Base-by-base conservation (phyloP, 1,140 invertebrate species). In the Drosophila gunungcola region DNA sequence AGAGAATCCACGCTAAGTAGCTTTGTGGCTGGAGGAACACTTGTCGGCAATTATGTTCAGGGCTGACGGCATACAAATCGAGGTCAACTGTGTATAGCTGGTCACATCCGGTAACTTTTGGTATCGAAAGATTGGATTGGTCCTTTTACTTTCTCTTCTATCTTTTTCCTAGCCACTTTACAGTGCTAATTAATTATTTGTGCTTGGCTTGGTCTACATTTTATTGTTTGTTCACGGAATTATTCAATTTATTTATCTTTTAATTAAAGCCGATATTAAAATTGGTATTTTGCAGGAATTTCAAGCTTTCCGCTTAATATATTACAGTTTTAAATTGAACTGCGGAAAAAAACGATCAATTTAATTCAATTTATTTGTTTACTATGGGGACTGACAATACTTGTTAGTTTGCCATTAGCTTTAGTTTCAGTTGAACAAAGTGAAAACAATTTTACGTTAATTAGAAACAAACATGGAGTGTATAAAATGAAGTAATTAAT, bases 1-100 rank as follows among this genome's bases (percentile, higher is more conserved):
- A 27, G 16, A 53, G 54, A 78, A 78, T 46, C 34, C 78, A 43
- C 78, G 53, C 48, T 78, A 81, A 78, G 61, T 48, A 53, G 45
- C 58, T 76, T 82, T 65, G 56, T 45, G 53, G 49, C 36, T 43
- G 41, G 36, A 42, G 41, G 46, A 69, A 72, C 61, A 55, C 62
- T 76, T 84, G 57, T 78, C 61, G 42, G 78, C 78, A 75, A 81
- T 81, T 81, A 78, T 78, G 69, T 75, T 79, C 74, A 85, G 78
- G 78, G 69, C 57, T 65, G 76, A 78, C 78, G 56, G 46, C 78
- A 75, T 7, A 68, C 41, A 61, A 75, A 78, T 72, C 53, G 82
- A 86, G 82, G 82, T 86, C 78, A 78, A 72, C 65, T 64, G 43
- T 51, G 54, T 61, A 62, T 65, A 52, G 68, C 62, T 68, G 58